These are phyloP conservation scores for Phasianus colchicus DNA, from an alignment of 2,113 vertebrate genomes.

Conservation along the genomic window DNA sequence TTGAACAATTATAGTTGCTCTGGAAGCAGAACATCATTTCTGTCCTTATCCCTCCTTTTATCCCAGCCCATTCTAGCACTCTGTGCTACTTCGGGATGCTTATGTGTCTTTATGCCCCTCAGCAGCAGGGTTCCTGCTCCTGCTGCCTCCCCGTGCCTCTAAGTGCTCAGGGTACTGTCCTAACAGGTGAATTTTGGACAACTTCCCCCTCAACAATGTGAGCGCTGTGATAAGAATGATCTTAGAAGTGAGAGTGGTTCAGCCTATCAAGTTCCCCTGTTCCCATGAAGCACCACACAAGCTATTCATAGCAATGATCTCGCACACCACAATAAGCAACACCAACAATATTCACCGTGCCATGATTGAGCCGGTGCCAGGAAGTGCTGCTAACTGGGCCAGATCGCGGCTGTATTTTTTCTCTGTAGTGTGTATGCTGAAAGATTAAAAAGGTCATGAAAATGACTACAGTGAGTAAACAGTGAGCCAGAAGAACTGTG, in stretches of 20 bases:
- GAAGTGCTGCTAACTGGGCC: background rate
- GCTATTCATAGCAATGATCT: slow-evolving; percentile 3
- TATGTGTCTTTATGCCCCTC: background rate
- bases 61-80: background rate
- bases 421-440: background rate
- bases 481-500: background rate
- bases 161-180: background rate
- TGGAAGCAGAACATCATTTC: background rate
- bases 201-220: background rate
- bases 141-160: background rate
- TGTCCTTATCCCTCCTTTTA: background rate
- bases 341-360: background rate
- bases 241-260: background rate
- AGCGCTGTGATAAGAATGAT: background rate
- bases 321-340: background rate
- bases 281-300: background rate
- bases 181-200: background rate
- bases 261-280: background rate
- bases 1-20: background rate
- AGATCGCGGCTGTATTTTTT: background rate
- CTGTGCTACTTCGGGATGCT: background rate
- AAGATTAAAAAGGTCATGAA: background rate
- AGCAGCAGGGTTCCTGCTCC: background rate
- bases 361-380: background rate
- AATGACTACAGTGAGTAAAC: background rate